Evolutionary conservation across 1,140 invertebrate species (phyloP).

Genomic region (Lucilia sericata): DNA sequence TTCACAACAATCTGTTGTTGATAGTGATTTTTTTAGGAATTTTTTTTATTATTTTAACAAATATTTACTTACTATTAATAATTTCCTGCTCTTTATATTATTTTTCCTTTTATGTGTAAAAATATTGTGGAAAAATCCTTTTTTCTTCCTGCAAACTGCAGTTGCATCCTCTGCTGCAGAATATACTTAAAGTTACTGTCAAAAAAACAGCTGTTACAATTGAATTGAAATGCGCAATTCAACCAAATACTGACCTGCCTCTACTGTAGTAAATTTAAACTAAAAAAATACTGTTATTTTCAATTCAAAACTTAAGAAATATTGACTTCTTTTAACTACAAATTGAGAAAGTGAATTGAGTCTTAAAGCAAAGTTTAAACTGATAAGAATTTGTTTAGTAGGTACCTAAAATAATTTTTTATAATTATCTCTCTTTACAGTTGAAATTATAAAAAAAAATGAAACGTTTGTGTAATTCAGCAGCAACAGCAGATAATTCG

Average conservation of each 20-base stretch:
- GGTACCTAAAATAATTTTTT: neutral
- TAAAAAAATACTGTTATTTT: conserved; percentile 12
- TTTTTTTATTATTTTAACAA: too few species aligned
- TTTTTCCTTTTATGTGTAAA: too few species aligned
- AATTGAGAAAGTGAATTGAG: neutral
- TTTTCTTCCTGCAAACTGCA: too few species aligned
- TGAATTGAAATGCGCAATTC: neutral
- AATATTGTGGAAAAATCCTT: too few species aligned
- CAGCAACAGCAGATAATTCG: neutral
- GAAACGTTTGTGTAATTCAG: conserved; percentile 13
- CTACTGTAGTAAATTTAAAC: neutral
- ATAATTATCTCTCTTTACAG: conserved; percentile 11
- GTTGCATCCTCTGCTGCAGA: too few species aligned
- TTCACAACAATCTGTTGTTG: too few species aligned
- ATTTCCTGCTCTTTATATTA: too few species aligned
- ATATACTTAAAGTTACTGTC: neutral
- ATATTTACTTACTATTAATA: too few species aligned
- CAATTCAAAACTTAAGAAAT: neutral
- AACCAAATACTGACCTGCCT: neutral
- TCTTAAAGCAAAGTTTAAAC: neutral
- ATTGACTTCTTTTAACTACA: too few species aligned
- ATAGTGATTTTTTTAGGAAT: too few species aligned
- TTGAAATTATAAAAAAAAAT: neutral
- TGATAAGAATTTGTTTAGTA: conserved; percentile 4
- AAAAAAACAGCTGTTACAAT: conserved; percentile 27